Percentiles rank a stretch among this genome's conserved stretches.
Conservation (phyloP, 2,888 invertebrate species). For the Lasioglossum pauxillum region DNA sequence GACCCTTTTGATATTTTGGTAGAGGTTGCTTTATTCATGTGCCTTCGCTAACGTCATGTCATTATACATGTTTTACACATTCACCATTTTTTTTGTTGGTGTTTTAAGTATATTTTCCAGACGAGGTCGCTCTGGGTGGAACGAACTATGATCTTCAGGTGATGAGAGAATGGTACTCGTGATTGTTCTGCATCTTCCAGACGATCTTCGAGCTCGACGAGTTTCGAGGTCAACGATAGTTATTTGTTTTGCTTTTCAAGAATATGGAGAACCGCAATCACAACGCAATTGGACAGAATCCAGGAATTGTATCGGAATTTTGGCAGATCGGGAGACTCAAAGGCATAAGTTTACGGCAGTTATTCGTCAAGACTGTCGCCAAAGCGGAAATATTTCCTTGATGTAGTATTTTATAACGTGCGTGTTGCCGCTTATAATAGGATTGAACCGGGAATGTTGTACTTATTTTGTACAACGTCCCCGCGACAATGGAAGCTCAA, state of each 20-base stretch:
- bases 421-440: neutral
- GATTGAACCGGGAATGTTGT: neutral
- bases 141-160: slow-evolving; percentile 30
- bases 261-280: slow-evolving; percentile 12
- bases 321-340: slow-evolving; percentile 18
- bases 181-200: neutral
- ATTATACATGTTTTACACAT: neutral
- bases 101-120: slow-evolving; percentile 22
- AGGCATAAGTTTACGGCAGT: neutral
- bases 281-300: slow-evolving; percentile 34
- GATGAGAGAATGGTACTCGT: neutral
- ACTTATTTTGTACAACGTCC: no score
- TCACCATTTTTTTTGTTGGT: no score
- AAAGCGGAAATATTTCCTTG: slow-evolving; percentile 17
- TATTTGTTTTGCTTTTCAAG: neutral
- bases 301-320: slow-evolving; percentile 7
- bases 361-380: slow-evolving; percentile 17
- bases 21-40: no score
- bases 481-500: neutral
- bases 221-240: neutral
- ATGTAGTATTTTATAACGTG: slow-evolving; percentile 9
- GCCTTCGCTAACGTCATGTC: neutral
- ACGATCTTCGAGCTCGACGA: slow-evolving; percentile 39
- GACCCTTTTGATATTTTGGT: neutral
- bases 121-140: neutral